Conservation (phyloP, 1,140 invertebrate genomes). For the Drosophila sproati region DNA sequence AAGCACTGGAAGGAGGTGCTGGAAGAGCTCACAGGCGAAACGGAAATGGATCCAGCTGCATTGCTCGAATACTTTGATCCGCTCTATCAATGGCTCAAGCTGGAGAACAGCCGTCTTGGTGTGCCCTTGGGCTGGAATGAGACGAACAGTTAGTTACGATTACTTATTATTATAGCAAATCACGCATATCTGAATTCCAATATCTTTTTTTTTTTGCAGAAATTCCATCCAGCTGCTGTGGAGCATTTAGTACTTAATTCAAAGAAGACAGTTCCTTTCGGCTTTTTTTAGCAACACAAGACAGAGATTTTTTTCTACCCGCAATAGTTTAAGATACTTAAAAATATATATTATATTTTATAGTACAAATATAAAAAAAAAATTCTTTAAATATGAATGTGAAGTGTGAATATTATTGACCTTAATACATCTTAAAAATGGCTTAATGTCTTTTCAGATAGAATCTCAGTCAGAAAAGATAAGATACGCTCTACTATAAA, state of each 20-base stretch:
- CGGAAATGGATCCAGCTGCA: slow-evolving; percentile 85
- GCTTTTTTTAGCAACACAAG: background rate
- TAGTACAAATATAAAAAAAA: background rate
- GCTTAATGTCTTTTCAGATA: too few species aligned
- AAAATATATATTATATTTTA: background rate
- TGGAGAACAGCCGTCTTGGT: slow-evolving; percentile 77
- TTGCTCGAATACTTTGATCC: slow-evolving; percentile 84
- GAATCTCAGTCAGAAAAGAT: too few species aligned
- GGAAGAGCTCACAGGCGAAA: slow-evolving; percentile 86
- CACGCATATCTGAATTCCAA: background rate
- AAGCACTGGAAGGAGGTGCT: slow-evolving; percentile 87
- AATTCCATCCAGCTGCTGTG: slow-evolving; percentile 66
- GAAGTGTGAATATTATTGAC: too few species aligned
- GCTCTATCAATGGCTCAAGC: slow-evolving; percentile 77
- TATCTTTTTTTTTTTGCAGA: slow-evolving; percentile 45
- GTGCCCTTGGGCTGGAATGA: slow-evolving; percentile 71
- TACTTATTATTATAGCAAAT: background rate
- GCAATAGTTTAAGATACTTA: slow-evolving; percentile 6
- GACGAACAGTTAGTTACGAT: slow-evolving; percentile 69
- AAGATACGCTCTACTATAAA: too few species aligned
- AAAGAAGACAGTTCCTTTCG: background rate
- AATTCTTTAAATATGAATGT: background rate
- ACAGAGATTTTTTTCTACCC: background rate
- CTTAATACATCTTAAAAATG: too few species aligned
- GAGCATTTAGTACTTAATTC: slow-evolving; percentile 61